Base-by-base conservation (phyloP, 2,113 vertebrate species). In the Gulo gulo region DNA sequence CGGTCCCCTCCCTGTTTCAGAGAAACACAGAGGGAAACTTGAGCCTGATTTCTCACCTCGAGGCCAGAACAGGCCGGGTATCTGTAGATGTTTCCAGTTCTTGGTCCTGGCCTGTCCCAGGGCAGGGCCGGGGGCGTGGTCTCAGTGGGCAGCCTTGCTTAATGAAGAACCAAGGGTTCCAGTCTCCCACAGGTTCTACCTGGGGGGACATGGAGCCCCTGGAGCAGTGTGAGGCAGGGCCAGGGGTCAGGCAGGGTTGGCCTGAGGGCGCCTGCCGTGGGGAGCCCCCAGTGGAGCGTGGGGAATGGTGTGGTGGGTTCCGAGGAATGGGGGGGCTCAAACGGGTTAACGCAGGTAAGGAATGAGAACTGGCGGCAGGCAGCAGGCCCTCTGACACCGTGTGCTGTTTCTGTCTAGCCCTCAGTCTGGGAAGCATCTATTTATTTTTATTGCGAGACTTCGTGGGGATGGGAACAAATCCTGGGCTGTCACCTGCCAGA, bases 191-290 rank as follows among this genome's bases (percentile, higher is more conserved):
- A 1, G 61, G 13, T 16, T 34, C 18, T 47, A 7, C 10, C 39
- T 14, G 47, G n/a, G 67, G 80, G 47, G 42, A 4, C 4, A 7
- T 0, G 39, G 36, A 39, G 10, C 24, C 13, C 0, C 0, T 0
- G 13, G 13, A 47, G 57, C 71, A 1, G 8, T 7, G 61, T 20
- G 2, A 59, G 26, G 0, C 1, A 0, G 34, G 78, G n/a, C 24
- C 9, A 13, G 34, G 63, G 79, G 39, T 20, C 50, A 16, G 73
- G 14, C n/a, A 10, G 29, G n/a, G 7, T 29, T 1, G 12, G 57
- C 26, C 57, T 11, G 50, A 81, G 52, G 42, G 67, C 8, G 39
- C n/a, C n/a, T 34, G 9, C 3, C 1, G 16, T 11, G 6, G 26
- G 69, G 36, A 31, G 4, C 45, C 90, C 81, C 50, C 26, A 2